These are phyloP conservation scores for Aphodius granarius DNA, from an alignment of 2,888 invertebrate species.

Conservation along the genomic window DNA sequence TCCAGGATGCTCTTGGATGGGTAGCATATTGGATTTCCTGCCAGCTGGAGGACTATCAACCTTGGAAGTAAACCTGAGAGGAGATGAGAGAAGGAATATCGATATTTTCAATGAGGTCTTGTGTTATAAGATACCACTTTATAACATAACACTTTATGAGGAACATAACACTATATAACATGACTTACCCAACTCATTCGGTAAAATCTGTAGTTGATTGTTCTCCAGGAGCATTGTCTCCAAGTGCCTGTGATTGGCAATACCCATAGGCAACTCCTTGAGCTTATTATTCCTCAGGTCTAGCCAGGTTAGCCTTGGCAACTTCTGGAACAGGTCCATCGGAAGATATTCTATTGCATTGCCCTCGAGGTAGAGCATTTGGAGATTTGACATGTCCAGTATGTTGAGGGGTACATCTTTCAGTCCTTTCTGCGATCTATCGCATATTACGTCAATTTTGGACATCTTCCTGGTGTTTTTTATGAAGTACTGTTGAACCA, in stretches of 20 bases:
- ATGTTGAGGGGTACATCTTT: conserved; percentile 43
- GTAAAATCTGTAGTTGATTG: conserved; percentile 62
- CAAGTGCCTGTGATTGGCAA: conserved; percentile 61
- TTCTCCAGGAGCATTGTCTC: conserved; percentile 67
- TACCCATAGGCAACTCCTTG: conserved; percentile 57
- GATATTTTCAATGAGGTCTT: too few species aligned
- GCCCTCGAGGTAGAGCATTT: conserved; percentile 60
- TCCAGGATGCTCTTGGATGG: conserved; percentile 60
- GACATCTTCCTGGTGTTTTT: conserved; percentile 36
- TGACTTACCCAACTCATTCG: conserved; percentile 62
- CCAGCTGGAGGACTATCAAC: conserved; percentile 63
- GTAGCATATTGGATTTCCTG: conserved; percentile 63
- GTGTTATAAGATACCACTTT: too few species aligned
- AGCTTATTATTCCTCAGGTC: conserved; percentile 67
- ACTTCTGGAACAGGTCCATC: conserved; percentile 60
- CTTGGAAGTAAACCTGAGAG: conserved; percentile 56
- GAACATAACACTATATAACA: too few species aligned
- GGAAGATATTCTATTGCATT: conserved; percentile 61
- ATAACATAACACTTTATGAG: too few species aligned
- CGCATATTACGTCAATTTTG: conserved; percentile 47
- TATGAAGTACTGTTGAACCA: conserved; percentile 11
- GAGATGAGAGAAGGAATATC: conserved; percentile 6
- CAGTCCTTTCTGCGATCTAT: conserved; percentile 47
- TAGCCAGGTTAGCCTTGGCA: conserved; percentile 64
- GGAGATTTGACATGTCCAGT: conserved; percentile 46